Conservation (phyloP, 1,140 invertebrate species). For the Globodera rostochiensis region DNA sequence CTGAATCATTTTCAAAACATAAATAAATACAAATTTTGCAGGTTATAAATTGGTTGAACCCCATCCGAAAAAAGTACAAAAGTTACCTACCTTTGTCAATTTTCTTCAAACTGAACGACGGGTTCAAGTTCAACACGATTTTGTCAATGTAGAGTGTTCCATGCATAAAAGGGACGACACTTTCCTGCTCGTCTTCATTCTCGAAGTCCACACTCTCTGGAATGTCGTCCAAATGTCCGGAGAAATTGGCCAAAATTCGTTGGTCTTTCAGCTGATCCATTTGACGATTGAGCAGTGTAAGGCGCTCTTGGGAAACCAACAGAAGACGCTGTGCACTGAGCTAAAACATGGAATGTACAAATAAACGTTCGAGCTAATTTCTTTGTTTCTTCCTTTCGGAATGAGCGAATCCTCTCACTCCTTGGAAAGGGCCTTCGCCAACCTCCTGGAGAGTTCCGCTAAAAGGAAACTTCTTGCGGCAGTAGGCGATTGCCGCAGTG, state of each 20-base stretch:
- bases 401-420: too few relatives aligned
- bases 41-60: too few relatives aligned
- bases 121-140: slow-evolving; percentile 17
- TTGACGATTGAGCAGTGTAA: slow-evolving; percentile 28
- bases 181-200: slow-evolving; percentile 7
- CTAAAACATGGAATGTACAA: slow-evolving; percentile 29
- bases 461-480: slow-evolving; percentile 34
- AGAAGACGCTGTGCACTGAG: slow-evolving; percentile 35
- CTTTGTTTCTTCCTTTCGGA: too few relatives aligned
- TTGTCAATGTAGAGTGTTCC: background rate
- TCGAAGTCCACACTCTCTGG: slow-evolving; percentile 23
- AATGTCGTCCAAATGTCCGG: slow-evolving; percentile 17
- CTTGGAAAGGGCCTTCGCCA: background rate
- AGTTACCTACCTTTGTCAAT: slow-evolving; percentile 22
- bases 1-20: background rate
- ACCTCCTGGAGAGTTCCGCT: slow-evolving; percentile 38
- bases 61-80: background rate
- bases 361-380: background rate
- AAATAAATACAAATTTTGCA: too few relatives aligned
- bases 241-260: slow-evolving; percentile 23
- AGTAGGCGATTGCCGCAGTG: slow-evolving; percentile 20
- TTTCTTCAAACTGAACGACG: slow-evolving; percentile 28
- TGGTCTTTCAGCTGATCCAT: slow-evolving; percentile 34
- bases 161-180: background rate
- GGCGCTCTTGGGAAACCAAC: slow-evolving; percentile 35